Evolutionary conservation across 30 jellyfish, hydroid and myxozoan species (phyloP).

Genomic region (Rhopilema esculentum): DNA sequence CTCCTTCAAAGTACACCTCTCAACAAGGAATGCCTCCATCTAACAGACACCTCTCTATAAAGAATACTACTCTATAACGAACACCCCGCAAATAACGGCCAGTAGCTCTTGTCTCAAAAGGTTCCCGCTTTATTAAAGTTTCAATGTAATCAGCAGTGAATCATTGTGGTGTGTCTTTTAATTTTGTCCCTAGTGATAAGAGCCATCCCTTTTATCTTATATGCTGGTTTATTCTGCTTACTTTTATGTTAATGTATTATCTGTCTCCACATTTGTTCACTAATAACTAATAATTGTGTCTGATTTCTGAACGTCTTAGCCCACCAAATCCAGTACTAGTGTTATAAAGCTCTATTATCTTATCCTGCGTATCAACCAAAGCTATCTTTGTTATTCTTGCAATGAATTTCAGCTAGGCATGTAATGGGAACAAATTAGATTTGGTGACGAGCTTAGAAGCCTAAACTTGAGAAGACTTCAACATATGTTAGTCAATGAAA

Average conservation of each 20-base stretch:
- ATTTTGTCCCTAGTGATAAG: not conserved
- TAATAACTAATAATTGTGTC: not conserved
- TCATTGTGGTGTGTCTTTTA: not conserved
- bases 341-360: not conserved
- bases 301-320: not conserved
- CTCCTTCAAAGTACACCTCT: too few species aligned
- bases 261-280: not conserved
- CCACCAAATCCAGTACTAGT: not conserved
- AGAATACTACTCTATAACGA: too few species aligned
- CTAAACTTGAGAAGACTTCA: not conserved
- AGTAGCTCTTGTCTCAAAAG: too few species aligned
- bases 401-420: not conserved
- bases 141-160: too few species aligned
- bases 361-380: not conserved
- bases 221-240: not conserved
- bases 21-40: too few species aligned
- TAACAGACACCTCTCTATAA: too few species aligned
- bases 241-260: not conserved
- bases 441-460: not conserved
- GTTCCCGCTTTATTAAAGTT: too few species aligned
- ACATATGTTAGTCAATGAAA: not conserved
- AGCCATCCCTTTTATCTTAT: not conserved
- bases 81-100: too few species aligned
- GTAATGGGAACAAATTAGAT: not conserved
- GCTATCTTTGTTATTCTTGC: not conserved